Base-by-base conservation (phyloP, 2,113 vertebrate species). In the Hypanus sabinus region DNA sequence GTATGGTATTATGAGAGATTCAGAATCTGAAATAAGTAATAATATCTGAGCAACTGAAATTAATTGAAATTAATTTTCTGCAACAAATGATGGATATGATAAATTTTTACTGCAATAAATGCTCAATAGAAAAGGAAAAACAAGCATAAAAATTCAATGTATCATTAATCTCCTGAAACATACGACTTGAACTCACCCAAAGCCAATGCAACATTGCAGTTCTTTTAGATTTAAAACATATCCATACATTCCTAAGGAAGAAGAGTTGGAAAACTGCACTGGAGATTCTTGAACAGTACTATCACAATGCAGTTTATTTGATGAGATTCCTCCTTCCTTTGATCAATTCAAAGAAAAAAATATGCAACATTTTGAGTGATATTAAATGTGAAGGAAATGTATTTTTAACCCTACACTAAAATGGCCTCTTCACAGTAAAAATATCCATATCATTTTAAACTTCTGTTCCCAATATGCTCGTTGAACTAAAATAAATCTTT, bases 221-320 rank as follows among this genome's bases (percentile, higher is more conserved):
- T 12, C 90, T 71, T 68, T 27, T 73, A 18, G 90, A 93, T 93
- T 93, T 93, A 70, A 92, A 70, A 93, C 68, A 73, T 46, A 93
- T 93, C 68, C 73, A n/a, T 36, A 38, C 20, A 73, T 93, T 93
- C 33, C 90, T 12, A 0, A 30, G 68, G 90, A 46, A 93, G 73
- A 14, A 70, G 36, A 55, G 71, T 46, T 22, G 22, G 90, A 24
- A 36, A 38, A 38, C 36, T 46, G 68, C 33, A 30, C 2, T 93
- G 20, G 90, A 68, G 36, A 73, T 46, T 27, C 68, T 55, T 93
- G 70, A 38, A 93, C 68, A 93, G 71, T 46, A 18, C 18, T 33
- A 91, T 73, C 90, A 92, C 68, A 93, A 46, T 62, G 16, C 36
- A 38, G 18, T 27, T 73, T 93, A 73, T 73, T 36, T 93, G 33